Conservation (phyloP, 2,888 invertebrate genomes). For the Conistra vaccinii region DNA sequence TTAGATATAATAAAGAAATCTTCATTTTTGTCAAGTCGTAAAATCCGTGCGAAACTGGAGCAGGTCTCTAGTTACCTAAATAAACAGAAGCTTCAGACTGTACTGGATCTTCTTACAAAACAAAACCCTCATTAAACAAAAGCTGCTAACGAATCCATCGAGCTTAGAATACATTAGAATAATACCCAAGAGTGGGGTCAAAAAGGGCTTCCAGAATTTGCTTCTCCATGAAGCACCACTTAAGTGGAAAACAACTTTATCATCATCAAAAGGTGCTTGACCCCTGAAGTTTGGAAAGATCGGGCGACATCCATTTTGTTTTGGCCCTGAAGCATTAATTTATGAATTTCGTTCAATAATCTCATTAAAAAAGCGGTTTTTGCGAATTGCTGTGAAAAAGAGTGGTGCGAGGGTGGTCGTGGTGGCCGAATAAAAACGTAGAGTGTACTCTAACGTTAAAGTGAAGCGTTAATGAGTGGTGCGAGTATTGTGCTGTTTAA, state of each 20-base stretch:
- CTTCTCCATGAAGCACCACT: conserved; percentile 13
- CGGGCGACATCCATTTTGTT: conserved; percentile 32
- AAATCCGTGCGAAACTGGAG: neutral
- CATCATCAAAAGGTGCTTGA: conserved; percentile 37
- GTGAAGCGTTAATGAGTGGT: conserved; percentile 59
- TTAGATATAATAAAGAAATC: no score
- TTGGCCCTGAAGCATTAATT: conserved; percentile 28
- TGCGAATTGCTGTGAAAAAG: conserved; percentile 10
- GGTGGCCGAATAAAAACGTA: conserved; percentile 39
- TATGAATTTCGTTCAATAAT: conserved; percentile 23
- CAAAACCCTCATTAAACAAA: conserved; percentile 6
- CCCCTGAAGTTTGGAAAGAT: conserved; percentile 19
- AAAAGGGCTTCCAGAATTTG: conserved; percentile 10
- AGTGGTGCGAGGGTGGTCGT: no score
- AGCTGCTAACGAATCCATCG: conserved; percentile 10
- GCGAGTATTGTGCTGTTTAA: conserved; percentile 68
- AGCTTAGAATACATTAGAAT: conserved; percentile 35
- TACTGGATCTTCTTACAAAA: neutral
- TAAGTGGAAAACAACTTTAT: conserved; percentile 50
- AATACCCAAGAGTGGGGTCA: conserved; percentile 11
- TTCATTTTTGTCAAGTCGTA: no score
- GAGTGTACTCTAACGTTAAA: conserved; percentile 41
- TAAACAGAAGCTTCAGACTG: neutral
- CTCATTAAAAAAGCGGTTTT: conserved; percentile 47
- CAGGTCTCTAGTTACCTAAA: neutral